phyloP scores from a whole-genome alignment of 1,140 invertebrate genomes.

The Platorchestia sp. region DNA sequence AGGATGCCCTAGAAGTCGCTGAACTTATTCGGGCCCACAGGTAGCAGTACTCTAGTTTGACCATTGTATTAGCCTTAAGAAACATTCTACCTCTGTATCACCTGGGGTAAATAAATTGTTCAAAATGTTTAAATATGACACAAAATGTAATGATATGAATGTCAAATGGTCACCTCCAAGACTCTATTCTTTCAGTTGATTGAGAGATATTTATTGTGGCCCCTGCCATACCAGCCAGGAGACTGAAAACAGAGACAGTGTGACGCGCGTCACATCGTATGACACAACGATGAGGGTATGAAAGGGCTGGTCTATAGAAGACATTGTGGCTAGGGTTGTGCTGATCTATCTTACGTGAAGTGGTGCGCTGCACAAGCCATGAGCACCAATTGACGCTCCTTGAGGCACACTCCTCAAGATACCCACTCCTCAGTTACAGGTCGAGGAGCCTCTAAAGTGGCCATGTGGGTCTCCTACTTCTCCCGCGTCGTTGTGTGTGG shows the following conservation, averaged over 20 bases:
- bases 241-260: not conserved
- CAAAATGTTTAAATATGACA: no score
- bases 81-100: no score
- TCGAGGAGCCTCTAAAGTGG: not conserved
- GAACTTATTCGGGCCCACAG: no score
- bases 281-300: slow-evolving; percentile 13
- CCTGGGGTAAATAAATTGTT: no score
- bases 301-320: slow-evolving; percentile 18
- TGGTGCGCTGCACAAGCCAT: slow-evolving; percentile 26
- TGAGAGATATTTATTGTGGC: not conserved
- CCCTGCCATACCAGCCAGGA: not conserved
- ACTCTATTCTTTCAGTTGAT: not conserved
- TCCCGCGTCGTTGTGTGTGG: not conserved
- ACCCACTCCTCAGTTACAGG: not conserved
- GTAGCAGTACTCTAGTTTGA: no score
- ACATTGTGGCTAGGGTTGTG: not conserved
- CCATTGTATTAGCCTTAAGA: no score
- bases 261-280: not conserved
- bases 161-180: no score
- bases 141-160: no score
- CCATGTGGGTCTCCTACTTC: not conserved
- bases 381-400: slow-evolving; percentile 37
- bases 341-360: slow-evolving; percentile 25
- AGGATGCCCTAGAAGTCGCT: no score
- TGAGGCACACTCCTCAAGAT: slow-evolving; percentile 21